Percentiles rank a stretch among this genome's conserved stretches.
Conservation (phyloP, 2,797 vertebrate genomes). For the Enteromius treurensis region DNA sequence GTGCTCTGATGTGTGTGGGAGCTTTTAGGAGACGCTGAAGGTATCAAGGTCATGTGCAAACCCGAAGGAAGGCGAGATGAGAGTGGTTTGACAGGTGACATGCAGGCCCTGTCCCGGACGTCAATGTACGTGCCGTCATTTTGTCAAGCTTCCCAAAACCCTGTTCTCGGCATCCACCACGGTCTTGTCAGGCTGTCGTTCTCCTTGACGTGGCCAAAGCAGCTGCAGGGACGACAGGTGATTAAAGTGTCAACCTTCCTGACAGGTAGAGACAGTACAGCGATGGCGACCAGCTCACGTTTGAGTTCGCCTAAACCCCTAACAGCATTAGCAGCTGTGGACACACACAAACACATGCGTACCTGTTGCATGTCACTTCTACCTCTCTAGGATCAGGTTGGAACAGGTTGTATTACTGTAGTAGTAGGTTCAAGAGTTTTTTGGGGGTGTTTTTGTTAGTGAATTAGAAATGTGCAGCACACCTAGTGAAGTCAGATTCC, state of each 20-base stretch:
- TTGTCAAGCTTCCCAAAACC: constrained; percentile 44
- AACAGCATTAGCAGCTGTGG: constrained; percentile 1
- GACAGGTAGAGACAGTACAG: constrained; percentile 49
- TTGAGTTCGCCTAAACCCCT: not conserved
- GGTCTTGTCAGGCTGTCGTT: constrained; percentile 46
- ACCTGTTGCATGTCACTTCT: constrained; percentile 1
- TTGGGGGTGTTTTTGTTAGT: not conserved
- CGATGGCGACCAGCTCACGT: not conserved
- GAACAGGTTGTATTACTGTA: not conserved
- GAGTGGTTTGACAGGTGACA: constrained; percentile 43
- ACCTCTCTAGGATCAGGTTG: too few species aligned
- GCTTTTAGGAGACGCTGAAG: not conserved
- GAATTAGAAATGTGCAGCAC: not conserved
- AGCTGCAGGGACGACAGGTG: constrained; percentile 45
- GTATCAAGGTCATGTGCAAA: constrained; percentile 34
- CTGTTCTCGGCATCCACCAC: not conserved
- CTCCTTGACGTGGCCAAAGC: constrained; percentile 28
- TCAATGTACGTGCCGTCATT: constrained; percentile 11
- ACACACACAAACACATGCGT: constrained; percentile 2
- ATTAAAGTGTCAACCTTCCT: constrained; percentile 58
- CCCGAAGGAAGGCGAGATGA: constrained; percentile 10
- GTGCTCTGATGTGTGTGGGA: constrained; percentile 2
- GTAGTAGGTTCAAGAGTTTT: not conserved
- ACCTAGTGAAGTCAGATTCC: not conserved
- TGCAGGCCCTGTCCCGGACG: constrained; percentile 7